Percentiles rank a stretch among this genome's conserved stretches.
Conservation (phyloP, 2,113 vertebrate species). For the Odontophorus gujanensis region DNA sequence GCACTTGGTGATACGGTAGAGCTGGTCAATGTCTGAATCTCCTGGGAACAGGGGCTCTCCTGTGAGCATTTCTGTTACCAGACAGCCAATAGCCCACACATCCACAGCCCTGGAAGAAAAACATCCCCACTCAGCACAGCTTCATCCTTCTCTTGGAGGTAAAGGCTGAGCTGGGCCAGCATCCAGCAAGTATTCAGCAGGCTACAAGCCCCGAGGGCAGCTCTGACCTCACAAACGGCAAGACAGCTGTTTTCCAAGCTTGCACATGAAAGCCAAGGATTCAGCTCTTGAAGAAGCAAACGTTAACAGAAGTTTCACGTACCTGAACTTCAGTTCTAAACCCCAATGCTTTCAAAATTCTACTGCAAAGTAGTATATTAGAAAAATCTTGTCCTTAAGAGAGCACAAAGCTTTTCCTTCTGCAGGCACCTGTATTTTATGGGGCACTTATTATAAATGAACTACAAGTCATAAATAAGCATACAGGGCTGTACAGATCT, state of each 20-base stretch:
- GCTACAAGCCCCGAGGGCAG: not conserved
- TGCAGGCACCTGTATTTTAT: not conserved
- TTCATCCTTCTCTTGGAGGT: not conserved
- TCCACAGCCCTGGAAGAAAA: slow-evolving; percentile 85
- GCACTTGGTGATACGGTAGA: slow-evolving; percentile 87
- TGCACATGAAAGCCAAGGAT: not conserved
- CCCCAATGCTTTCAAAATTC: not conserved
- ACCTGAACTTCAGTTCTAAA: not conserved
- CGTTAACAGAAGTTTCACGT: not conserved
- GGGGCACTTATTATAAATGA: not conserved
- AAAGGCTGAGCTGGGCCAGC: not conserved
- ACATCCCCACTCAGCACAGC: not conserved
- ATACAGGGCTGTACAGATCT: not conserved
- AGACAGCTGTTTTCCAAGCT: not conserved
- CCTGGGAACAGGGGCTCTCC: slow-evolving; percentile 90
- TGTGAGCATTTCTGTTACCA: slow-evolving; percentile 89
- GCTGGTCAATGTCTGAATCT: slow-evolving; percentile 92
- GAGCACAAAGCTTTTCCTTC: not conserved
- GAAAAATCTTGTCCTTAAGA: not conserved
- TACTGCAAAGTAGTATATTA: not conserved
- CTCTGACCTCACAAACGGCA: not conserved
- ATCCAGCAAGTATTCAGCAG: not conserved
- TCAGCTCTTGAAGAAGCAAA: not conserved
- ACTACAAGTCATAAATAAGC: not conserved
- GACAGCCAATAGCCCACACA: slow-evolving; percentile 89